Conservation (phyloP, 2,113 vertebrate species). For the Corythoichthys intestinalis region DNA sequence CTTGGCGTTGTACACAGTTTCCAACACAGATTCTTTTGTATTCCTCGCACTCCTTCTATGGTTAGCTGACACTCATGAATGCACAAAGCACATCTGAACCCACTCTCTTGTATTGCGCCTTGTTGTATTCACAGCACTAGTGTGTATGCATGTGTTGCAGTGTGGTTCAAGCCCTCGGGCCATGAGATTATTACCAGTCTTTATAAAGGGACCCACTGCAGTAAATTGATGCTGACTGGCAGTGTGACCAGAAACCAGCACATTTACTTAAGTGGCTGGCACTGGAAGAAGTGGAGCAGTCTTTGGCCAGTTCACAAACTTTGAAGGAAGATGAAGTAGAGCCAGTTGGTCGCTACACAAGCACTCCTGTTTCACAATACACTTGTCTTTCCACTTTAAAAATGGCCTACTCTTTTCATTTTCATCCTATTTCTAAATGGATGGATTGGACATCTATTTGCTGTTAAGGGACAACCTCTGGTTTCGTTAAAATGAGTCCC, state of each 20-base stretch:
- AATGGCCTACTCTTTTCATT: too few relatives aligned
- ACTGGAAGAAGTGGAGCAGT: constrained; percentile 41
- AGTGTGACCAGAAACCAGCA: constrained; percentile 55
- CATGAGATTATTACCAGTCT: constrained; percentile 58
- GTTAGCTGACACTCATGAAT: constrained; percentile 60
- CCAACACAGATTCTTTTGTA: constrained; percentile 48
- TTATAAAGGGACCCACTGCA: constrained; percentile 60
- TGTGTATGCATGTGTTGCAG: constrained; percentile 27
- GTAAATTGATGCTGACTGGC: constrained; percentile 61
- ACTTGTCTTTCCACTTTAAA: constrained; percentile 10
- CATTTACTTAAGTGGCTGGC: constrained; percentile 67
- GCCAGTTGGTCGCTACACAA: constrained; percentile 53
- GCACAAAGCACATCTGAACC: constrained; percentile 47
- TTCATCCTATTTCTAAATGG: too few relatives aligned
- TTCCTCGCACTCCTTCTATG: constrained; percentile 42
- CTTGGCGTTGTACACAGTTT: constrained; percentile 43
- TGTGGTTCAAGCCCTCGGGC: constrained; percentile 38
- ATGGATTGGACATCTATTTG: too few relatives aligned
- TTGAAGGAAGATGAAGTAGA: constrained; percentile 47
- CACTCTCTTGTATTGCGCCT: constrained; percentile 53
- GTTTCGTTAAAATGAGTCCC: too few relatives aligned
- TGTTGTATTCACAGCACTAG: constrained; percentile 41
- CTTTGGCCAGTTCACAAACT: constrained; percentile 62
- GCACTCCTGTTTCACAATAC: constrained; percentile 21
- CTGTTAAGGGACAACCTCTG: too few relatives aligned